Conservation (phyloP, 2,113 vertebrate species). For the Salvator merianae region DNA sequence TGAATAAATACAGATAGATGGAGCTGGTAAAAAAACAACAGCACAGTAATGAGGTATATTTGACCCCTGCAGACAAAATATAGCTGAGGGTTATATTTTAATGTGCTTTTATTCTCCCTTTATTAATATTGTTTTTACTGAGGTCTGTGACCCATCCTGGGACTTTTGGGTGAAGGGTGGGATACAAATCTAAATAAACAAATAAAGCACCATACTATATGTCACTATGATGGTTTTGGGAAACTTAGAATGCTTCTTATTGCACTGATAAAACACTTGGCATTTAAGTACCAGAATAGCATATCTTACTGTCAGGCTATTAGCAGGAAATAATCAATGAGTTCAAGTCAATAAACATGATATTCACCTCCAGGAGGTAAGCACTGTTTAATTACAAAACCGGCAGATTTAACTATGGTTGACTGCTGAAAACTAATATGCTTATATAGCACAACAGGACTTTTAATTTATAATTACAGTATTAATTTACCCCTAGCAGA, state of each 20-base stretch:
- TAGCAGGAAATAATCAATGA: conserved; percentile 37
- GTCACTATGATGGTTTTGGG: too few relatives aligned
- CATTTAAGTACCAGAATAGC: not conserved
- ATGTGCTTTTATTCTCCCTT: too few relatives aligned
- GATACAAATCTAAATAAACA: too few relatives aligned
- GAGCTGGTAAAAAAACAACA: too few relatives aligned
- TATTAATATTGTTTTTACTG: too few relatives aligned
- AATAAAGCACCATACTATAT: too few relatives aligned
- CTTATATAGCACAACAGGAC: conserved; percentile 49
- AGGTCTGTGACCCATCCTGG: too few relatives aligned
- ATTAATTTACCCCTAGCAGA: conserved; percentile 65
- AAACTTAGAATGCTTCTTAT: not conserved
- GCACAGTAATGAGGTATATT: too few relatives aligned
- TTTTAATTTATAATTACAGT: conserved; percentile 62
- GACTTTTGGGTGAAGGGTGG: too few relatives aligned
- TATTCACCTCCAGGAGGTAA: conserved; percentile 47
- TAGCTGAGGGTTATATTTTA: too few relatives aligned
- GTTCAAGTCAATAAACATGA: conserved; percentile 49
- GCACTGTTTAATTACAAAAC: conserved; percentile 60
- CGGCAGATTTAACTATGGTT: conserved; percentile 43
- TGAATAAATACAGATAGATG: too few relatives aligned
- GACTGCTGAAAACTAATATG: conserved; percentile 59
- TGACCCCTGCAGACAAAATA: too few relatives aligned
- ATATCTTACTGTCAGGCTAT: not conserved
- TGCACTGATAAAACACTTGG: not conserved